phyloP scores from a whole-genome alignment of 2,113 vertebrate genomes.

The Electrona antarctica region DNA sequence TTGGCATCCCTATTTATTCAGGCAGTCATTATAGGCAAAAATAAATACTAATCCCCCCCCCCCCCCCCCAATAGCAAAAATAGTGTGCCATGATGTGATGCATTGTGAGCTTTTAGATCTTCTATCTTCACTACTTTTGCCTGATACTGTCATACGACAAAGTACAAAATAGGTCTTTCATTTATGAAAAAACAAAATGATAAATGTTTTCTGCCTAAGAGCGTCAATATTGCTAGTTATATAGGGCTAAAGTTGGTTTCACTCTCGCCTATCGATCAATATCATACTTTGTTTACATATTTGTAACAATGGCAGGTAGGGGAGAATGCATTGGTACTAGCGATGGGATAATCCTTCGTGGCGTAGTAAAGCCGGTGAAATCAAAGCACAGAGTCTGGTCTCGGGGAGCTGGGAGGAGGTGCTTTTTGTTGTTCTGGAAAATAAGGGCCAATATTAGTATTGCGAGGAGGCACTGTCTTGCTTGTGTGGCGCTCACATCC shows the following conservation, averaged over 20 bases:
- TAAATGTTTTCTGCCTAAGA: not conserved
- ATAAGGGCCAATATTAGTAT: slow-evolving; percentile 80
- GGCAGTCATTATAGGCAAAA: too few relatives aligned
- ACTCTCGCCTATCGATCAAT: slow-evolving; percentile 9
- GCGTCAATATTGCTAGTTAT: slow-evolving; percentile 33
- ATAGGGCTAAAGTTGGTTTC: slow-evolving; percentile 9
- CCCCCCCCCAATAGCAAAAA: too few relatives aligned
- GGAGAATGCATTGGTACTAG: not conserved
- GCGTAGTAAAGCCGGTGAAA: slow-evolving; percentile 48
- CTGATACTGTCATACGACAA: too few relatives aligned
- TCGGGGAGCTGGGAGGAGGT: slow-evolving; percentile 32
- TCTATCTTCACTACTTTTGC: too few relatives aligned
- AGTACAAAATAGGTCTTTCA: too few relatives aligned
- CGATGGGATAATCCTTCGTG: slow-evolving; percentile 32
- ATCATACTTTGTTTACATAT: slow-evolving; percentile 15
- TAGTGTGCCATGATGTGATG: too few relatives aligned
- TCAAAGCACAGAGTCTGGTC: slow-evolving; percentile 40
- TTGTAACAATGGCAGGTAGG: slow-evolving; percentile 28
- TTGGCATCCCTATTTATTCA: too few relatives aligned
- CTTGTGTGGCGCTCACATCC: slow-evolving; percentile 75
- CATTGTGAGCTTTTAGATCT: too few relatives aligned
- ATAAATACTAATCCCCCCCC: too few relatives aligned
- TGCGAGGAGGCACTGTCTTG: slow-evolving; percentile 68
- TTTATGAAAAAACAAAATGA: too few relatives aligned
- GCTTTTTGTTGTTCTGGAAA: slow-evolving; percentile 65